Evolutionary conservation across 2,113 vertebrate species (phyloP), one percentile per base, ranked within the genome.

Genomic region (Notothenia coriiceps): DNA sequence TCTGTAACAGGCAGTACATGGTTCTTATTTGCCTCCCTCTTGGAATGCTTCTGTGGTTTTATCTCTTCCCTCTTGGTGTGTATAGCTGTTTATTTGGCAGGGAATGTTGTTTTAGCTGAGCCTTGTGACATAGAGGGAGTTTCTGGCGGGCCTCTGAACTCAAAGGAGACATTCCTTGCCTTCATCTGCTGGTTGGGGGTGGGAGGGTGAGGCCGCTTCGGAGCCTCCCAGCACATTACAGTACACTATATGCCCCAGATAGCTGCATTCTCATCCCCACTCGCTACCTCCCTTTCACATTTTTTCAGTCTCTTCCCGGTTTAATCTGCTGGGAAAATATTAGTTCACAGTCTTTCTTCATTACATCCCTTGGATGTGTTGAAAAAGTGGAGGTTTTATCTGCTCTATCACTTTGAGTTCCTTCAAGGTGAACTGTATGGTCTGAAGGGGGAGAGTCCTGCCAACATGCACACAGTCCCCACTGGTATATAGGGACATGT

Each of bases 261-360:
- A 86, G 76, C 85, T 90, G 77, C 71, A 81, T 90, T 82, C 77
- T 80, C 86, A 86, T 84, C 83, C 74, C 72, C 59, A 43, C 68
- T 76, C 62, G 59, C 70, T 77, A 59, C 90, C 84, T 76, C 71
- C 44, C 75, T 86, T 47, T 54, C 54, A 70, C 56, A 52, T 73
- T 78, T 79, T 65, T 22, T 77, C 40, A 76, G 43, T 64, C 20
- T 84, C 77, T 79, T 68, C 60, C 80, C 52, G 67, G 59, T 89
- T 89, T 83, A 90, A 90, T 93, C 86, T 90, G 88, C 70, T 82
- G 65, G 86, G 87, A 78, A 87, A 88, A 94, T 92, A 90, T 92
- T 87, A 90, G 92, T 93, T 92, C 89, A 14, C 68, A 70, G 63
- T 70, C 83, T 62, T n/a, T 82, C 66, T 22, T 83, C 70, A 82